phyloP scores from a whole-genome alignment of 2,888 invertebrate genomes.

The Tiliacea aurago region DNA sequence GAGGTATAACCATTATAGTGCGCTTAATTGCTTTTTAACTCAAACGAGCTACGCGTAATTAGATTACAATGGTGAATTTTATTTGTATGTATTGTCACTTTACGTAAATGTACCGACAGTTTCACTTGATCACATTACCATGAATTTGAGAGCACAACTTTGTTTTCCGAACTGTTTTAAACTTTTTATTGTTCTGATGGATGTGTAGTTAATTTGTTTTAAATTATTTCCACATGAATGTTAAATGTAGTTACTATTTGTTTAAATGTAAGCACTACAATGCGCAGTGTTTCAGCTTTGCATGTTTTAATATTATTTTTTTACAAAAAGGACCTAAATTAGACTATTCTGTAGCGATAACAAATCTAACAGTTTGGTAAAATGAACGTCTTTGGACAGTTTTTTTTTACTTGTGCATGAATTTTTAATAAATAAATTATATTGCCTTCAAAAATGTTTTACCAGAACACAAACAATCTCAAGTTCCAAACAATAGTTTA shows the following conservation, averaged over 20 bases:
- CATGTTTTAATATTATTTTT: not conserved
- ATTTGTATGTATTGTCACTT: constrained; percentile 61
- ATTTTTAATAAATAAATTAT: too few species aligned
- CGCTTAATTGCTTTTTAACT: constrained; percentile 60
- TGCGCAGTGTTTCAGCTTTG: not conserved
- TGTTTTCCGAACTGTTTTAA: constrained; percentile 42
- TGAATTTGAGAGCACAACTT: constrained; percentile 53
- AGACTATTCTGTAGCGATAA: not conserved
- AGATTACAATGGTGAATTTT: constrained; percentile 60
- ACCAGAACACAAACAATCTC: not conserved
- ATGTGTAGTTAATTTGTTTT: constrained; percentile 38
- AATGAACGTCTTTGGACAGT: too few species aligned
- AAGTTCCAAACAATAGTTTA: constrained; percentile 12
- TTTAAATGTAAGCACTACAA: not conserved
- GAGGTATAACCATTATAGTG: constrained; percentile 42
- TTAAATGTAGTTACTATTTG: not conserved
- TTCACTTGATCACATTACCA: constrained; percentile 54
- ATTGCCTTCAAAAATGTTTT: not conserved
- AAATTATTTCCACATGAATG: constrained; percentile 20
- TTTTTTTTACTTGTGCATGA: too few species aligned
- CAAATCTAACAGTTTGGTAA: not conserved
- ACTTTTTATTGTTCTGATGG: constrained; percentile 38
- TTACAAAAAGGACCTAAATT: not conserved
- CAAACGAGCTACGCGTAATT: constrained; percentile 58
- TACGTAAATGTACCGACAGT: constrained; percentile 45